Percentiles rank a stretch among this genome's conserved stretches.
These are phyloP conservation scores for Drosophila melanocephala DNA, from an alignment of 2,888 invertebrate genomes.

Conservation along the genomic window DNA sequence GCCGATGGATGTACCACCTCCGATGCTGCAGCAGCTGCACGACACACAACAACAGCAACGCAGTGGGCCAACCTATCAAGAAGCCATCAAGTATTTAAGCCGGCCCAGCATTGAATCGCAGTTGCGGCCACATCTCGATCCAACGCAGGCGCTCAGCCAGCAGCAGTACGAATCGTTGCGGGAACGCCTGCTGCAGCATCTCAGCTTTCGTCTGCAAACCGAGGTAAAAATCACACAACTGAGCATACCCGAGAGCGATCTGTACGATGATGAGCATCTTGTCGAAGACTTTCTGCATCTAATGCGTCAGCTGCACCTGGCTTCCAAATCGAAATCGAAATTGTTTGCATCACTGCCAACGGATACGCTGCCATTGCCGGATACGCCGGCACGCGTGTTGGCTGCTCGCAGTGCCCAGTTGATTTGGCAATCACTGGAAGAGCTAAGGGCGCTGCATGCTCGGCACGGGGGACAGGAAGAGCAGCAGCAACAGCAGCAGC, in stretches of 20 bases:
- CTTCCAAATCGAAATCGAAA: conserved; percentile 16
- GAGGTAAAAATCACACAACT: conserved; percentile 81
- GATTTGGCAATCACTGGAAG: conserved; percentile 75
- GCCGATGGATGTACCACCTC: conserved; percentile 33
- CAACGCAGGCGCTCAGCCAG: conserved; percentile 36
- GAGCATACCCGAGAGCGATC: conserved; percentile 81
- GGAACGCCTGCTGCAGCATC: conserved; percentile 66
- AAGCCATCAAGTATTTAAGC: conserved; percentile 51
- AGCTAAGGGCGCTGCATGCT: conserved; percentile 67
- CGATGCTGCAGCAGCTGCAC: conserved; percentile 30
- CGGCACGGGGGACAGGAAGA: conserved; percentile 43
- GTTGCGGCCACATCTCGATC: conserved; percentile 53
- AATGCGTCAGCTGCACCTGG: conserved; percentile 58
- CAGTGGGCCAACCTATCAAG: conserved; percentile 51
- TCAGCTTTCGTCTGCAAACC: conserved; percentile 71
- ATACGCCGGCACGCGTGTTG: conserved; percentile 73
- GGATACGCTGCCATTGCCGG: conserved; percentile 62
- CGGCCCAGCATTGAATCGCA: conserved; percentile 55
- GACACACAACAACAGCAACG: conserved; percentile 33
- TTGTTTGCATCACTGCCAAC: conserved; percentile 52
- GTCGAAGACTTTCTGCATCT: conserved; percentile 75
- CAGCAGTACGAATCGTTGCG: conserved; percentile 60
- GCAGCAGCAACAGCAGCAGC: conserved; percentile 24
- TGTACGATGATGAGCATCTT: conserved; percentile 80
- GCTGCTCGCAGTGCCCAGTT: conserved; percentile 75